These are phyloP conservation scores for Polydrusus pterygomalis DNA, from an alignment of 2,888 invertebrate genomes.

Conservation along the genomic window DNA sequence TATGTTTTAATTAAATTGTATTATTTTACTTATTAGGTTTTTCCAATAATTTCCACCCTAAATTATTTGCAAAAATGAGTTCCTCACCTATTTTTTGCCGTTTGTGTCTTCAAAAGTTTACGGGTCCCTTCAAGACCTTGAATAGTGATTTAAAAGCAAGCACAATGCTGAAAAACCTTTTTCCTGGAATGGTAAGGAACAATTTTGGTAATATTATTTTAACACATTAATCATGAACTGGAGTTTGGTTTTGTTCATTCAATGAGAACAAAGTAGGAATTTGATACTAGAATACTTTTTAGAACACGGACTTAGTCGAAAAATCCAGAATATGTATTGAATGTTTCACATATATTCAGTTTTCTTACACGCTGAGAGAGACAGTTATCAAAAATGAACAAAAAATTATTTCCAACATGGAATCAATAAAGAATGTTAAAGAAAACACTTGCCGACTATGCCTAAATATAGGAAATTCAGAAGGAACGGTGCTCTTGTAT, in stretches of 20 bases:
- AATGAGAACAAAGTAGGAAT: too few relatives aligned
- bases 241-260: too few relatives aligned
- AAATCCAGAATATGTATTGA: conserved; percentile 9
- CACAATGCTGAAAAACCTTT: conserved; percentile 9
- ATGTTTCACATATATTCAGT: conserved; percentile 22
- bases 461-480: neutral
- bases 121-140: neutral
- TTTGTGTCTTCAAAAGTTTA: conserved; percentile 25
- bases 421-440: neutral
- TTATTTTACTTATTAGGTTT: too few relatives aligned
- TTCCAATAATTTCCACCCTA: too few relatives aligned
- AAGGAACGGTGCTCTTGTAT: conserved; percentile 5
- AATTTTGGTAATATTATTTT: neutral
- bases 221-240: neutral
- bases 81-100: conserved; percentile 21
- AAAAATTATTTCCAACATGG: conserved; percentile 9
- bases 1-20: too few relatives aligned
- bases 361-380: conserved; percentile 14
- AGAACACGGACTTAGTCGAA: conserved; percentile 16
- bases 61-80: neutral
- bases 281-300: conserved; percentile 9
- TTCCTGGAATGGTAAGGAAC: conserved; percentile 30
- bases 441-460: conserved; percentile 28
- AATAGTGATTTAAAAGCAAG: neutral
- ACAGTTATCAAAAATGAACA: conserved; percentile 23